These are phyloP conservation scores for Polietes domitor DNA, from an alignment of 2,888 invertebrate genomes.

Conservation along the genomic window DNA sequence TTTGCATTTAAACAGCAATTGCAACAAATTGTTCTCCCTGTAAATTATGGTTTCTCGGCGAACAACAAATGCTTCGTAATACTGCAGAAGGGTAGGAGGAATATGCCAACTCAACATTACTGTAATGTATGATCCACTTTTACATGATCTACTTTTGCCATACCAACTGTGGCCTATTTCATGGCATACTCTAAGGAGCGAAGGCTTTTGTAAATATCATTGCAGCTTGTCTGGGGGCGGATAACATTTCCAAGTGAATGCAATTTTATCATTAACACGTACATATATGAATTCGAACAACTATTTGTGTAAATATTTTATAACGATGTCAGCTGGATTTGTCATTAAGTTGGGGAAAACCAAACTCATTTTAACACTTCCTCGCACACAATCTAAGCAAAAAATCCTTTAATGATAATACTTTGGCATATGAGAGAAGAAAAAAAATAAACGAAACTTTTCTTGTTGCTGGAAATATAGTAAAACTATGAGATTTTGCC, in stretches of 20 bases:
- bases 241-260: neutral
- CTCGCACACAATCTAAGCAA: neutral
- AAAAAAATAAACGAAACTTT: neutral
- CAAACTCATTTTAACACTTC: neutral
- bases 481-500: neutral
- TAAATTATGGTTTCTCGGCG: too few species aligned
- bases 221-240: too few species aligned
- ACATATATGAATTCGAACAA: neutral
- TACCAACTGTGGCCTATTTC: neutral
- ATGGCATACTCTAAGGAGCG: neutral
- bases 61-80: too few species aligned
- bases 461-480: neutral
- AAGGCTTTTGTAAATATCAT: neutral
- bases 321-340: neutral
- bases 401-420: constrained; percentile 1
- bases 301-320: neutral
- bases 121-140: too few species aligned
- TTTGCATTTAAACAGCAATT: too few species aligned
- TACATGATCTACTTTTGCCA: neutral
- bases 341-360: neutral
- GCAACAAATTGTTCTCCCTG: too few species aligned
- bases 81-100: too few species aligned
- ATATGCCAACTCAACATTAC: too few species aligned
- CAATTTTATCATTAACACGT: neutral
- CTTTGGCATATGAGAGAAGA: neutral